Evolutionary conservation across 2,888 invertebrate species (phyloP).

Genomic region (Cephus pulcher): DNA sequence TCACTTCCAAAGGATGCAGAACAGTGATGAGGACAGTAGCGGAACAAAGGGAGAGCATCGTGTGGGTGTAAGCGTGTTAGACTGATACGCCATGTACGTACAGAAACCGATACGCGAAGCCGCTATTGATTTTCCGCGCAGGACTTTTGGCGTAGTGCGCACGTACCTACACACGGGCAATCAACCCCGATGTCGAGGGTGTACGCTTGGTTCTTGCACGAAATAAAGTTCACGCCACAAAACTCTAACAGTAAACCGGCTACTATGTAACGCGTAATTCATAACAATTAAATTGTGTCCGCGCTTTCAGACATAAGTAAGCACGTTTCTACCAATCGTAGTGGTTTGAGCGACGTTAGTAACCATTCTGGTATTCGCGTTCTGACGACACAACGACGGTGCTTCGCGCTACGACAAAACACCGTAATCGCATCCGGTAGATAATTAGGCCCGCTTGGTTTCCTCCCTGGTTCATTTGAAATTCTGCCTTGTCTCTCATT

Average conservation of each 20-base stretch:
- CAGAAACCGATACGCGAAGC: constrained; percentile 4
- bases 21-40: not conserved
- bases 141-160: constrained; percentile 53
- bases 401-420: not conserved
- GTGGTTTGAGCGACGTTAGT: not conserved
- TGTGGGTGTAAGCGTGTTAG: not conserved
- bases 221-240: constrained; percentile 44
- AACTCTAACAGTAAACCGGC: constrained; percentile 25
- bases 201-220: constrained; percentile 37
- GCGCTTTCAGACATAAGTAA: not conserved
- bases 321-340: not conserved
- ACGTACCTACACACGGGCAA: constrained; percentile 44
- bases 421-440: not conserved
- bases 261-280: constrained; percentile 9
- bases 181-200: constrained; percentile 24
- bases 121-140: constrained; percentile 59
- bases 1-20: not conserved
- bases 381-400: not conserved
- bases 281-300: constrained; percentile 14
- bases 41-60: not conserved
- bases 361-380: not conserved
- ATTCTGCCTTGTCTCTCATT: not conserved
- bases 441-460: not conserved
- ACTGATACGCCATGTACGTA: not conserved
- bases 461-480: not conserved